Conservation (phyloP, 1,140 invertebrate species). For the Danaus melanippus region DNA sequence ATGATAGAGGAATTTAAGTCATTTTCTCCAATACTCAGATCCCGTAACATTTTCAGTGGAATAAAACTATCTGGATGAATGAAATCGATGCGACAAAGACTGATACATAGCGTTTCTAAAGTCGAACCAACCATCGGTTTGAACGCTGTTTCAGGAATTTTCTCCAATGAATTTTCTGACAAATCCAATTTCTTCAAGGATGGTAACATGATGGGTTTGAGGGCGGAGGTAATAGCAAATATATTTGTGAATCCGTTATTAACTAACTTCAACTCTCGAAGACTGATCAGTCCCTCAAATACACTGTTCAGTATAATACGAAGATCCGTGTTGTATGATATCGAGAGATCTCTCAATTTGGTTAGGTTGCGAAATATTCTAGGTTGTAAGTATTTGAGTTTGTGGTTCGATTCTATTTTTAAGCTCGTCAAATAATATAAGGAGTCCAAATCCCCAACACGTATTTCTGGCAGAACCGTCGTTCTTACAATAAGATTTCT, state of each 20-base stretch:
- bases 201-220: conserved; percentile 46
- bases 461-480: conserved; percentile 42
- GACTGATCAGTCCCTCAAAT: conserved; percentile 49
- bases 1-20: conserved; percentile 61
- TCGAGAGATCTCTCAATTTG: conserved; percentile 45
- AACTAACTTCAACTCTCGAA: conserved; percentile 57
- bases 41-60: conserved; percentile 57
- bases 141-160: conserved; percentile 49
- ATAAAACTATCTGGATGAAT: conserved; percentile 66
- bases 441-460: conserved; percentile 34
- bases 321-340: conserved; percentile 53
- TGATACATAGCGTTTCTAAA: conserved; percentile 57
- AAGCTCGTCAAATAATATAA: conserved; percentile 39
- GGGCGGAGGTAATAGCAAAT: conserved; percentile 36
- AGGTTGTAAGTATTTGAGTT: conserved; percentile 44
- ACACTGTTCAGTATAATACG: conserved; percentile 34
- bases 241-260: conserved; percentile 62
- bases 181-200: conserved; percentile 46
- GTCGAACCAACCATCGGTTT: conserved; percentile 40
- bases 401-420: conserved; percentile 59
- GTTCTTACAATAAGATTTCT: conserved; percentile 49
- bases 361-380: conserved; percentile 49
- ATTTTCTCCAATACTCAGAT: conserved; percentile 67
- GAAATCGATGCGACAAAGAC: conserved; percentile 66
- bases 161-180: conserved; percentile 56